Evolutionary conservation across 2,797 vertebrate species (phyloP).

Genomic region (Xenopus petersii): DNA sequence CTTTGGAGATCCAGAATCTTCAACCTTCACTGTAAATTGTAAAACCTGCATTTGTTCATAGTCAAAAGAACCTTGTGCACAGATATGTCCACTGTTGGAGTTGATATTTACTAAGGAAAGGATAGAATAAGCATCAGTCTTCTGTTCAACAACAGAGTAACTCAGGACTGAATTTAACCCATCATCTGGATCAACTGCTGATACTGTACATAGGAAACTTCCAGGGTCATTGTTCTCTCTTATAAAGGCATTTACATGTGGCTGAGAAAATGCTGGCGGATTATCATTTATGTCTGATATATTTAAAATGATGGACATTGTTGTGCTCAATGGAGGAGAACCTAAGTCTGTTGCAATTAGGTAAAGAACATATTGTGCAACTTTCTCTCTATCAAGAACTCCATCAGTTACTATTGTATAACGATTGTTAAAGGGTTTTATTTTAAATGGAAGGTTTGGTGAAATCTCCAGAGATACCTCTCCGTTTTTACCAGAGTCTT

Average conservation of each 20-base stretch:
- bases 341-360: conserved; percentile 64
- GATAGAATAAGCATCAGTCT: conserved; percentile 2
- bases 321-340: conserved; percentile 48
- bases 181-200: too few species aligned
- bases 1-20: conserved; percentile 60
- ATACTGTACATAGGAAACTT: too few species aligned
- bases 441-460: too few species aligned
- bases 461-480: too few species aligned
- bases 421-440: too few species aligned
- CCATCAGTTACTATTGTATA: too few species aligned
- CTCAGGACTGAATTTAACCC: too few species aligned
- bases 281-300: too few species aligned
- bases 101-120: conserved; percentile 59
- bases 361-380: conserved; percentile 60
- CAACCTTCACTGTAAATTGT: conserved; percentile 60
- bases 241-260: too few species aligned
- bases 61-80: conserved; percentile 63
- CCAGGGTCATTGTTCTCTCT: too few species aligned
- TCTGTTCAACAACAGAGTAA: conserved; percentile 12
- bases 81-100: conserved; percentile 59
- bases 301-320: conserved; percentile 3
- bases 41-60: conserved; percentile 66
- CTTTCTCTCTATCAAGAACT: conserved; percentile 59
- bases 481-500: too few species aligned
- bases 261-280: too few species aligned